Percentiles rank a stretch among this genome's conserved stretches.
Evolutionary conservation across 2,113 vertebrate species (phyloP).

Genomic region (Hippopotamus amphibius): DNA sequence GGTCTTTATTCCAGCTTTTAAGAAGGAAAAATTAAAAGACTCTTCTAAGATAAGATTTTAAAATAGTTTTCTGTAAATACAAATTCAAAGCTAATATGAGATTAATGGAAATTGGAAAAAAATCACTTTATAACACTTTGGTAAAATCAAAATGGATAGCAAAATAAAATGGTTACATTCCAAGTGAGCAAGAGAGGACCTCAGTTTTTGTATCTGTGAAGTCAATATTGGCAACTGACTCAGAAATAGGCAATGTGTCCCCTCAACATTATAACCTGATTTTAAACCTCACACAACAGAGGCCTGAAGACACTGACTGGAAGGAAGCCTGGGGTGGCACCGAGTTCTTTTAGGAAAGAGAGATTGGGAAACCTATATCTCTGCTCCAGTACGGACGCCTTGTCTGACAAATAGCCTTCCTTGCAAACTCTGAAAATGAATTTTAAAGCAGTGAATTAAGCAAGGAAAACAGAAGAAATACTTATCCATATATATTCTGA

Average conservation of each 20-base stretch:
- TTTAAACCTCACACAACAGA: not conserved
- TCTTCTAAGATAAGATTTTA: not conserved
- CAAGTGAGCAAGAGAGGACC: not conserved
- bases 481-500: not conserved
- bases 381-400: not conserved
- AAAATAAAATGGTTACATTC: not conserved
- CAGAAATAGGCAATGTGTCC: not conserved
- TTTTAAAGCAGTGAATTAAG: conserved; percentile 2
- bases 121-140: not conserved
- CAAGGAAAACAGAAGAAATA: not conserved
- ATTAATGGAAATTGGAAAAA: not conserved
- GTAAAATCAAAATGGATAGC: not conserved
- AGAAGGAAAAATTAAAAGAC: not conserved
- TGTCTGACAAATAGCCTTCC: not conserved
- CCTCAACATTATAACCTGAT: not conserved
- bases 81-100: not conserved
- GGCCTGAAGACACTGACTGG: rapidly evolving
- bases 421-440: not conserved
- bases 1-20: not conserved
- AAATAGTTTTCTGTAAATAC: not conserved
- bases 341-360: not conserved
- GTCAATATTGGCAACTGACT: not conserved
- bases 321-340: not conserved
- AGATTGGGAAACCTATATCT: not conserved
- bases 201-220: not conserved